phyloP scores from a whole-genome alignment of 2,888 invertebrate species.

The Erannis defoliaria region DNA sequence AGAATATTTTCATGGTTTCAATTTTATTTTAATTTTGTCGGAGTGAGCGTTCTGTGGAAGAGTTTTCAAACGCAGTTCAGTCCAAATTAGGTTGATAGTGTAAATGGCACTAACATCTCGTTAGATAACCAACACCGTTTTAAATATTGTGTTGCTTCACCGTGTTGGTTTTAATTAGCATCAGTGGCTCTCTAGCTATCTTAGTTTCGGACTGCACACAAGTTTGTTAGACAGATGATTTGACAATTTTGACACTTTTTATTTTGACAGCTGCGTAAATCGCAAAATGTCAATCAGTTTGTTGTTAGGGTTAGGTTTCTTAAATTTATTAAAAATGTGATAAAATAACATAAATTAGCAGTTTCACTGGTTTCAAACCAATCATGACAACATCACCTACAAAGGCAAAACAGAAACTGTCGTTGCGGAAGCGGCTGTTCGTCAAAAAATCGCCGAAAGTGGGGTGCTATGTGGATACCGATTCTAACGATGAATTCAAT shows the following conservation, averaged over 20 bases:
- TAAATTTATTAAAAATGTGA: slow-evolving; percentile 82
- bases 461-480: slow-evolving; percentile 82
- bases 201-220: neutral
- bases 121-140: too few species aligned
- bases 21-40: neutral
- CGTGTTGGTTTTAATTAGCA: too few species aligned
- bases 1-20: neutral
- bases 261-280: slow-evolving; percentile 26
- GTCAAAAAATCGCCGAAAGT: slow-evolving; percentile 85
- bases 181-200: too few species aligned
- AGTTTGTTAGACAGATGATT: neutral
- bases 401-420: slow-evolving; percentile 81
- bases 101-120: too few species aligned
- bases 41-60: neutral
- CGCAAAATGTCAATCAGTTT: slow-evolving; percentile 61
- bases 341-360: slow-evolving; percentile 78
- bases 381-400: slow-evolving; percentile 83
- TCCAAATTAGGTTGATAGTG: too few species aligned
- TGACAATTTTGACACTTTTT: slow-evolving; percentile 50
- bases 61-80: slow-evolving; percentile 37
- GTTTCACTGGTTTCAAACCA: slow-evolving; percentile 70
- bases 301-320: slow-evolving; percentile 75
- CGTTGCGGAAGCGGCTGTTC: slow-evolving; percentile 80
- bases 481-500: slow-evolving; percentile 78
- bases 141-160: too few species aligned